phyloP scores from a whole-genome alignment of 2,888 invertebrate genomes.

The Merodon equestris region DNA sequence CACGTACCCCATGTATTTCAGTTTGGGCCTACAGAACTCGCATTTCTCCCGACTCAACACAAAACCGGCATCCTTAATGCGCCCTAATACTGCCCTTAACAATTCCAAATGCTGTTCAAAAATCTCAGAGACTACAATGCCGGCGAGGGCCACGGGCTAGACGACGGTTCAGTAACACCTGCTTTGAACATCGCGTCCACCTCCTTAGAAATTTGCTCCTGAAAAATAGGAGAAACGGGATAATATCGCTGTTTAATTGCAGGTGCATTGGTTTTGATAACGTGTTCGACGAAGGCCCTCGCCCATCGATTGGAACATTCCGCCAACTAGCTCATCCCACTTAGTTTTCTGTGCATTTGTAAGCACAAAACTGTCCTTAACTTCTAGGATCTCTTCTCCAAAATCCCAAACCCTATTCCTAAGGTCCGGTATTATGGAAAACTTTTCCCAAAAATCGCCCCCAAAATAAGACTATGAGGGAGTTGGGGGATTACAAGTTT shows the following conservation, averaged over 20 bases:
- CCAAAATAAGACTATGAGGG: conserved; percentile 32
- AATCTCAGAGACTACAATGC: no score
- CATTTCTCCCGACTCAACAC: no score
- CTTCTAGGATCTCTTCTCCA: not conserved
- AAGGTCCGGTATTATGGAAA: conserved; percentile 19
- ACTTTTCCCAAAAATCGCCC: conserved; percentile 27
- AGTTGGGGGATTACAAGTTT: conserved; percentile 15
- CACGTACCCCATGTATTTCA: no score
- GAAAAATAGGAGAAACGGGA: conserved; percentile 69
- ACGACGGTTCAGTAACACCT: conserved; percentile 70
- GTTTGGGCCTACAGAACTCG: no score
- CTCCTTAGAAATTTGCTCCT: conserved; percentile 65
- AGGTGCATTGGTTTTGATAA: conserved; percentile 30
- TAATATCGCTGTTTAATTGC: conserved; percentile 68
- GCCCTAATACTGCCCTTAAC: no score
- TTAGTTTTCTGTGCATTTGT: not conserved
- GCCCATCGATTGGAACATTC: not conserved
- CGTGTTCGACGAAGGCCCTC: conserved; percentile 26
- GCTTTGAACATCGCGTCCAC: conserved; percentile 66
- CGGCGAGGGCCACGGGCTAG: no score
- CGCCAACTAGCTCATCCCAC: not conserved
- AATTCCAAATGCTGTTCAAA: no score
- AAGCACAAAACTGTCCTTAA: not conserved
- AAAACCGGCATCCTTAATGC: no score
- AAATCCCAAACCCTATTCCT: conserved; percentile 14